Evolutionary conservation across 2,888 invertebrate species (phyloP).

Genomic region (Stenotaenia linearis): DNA sequence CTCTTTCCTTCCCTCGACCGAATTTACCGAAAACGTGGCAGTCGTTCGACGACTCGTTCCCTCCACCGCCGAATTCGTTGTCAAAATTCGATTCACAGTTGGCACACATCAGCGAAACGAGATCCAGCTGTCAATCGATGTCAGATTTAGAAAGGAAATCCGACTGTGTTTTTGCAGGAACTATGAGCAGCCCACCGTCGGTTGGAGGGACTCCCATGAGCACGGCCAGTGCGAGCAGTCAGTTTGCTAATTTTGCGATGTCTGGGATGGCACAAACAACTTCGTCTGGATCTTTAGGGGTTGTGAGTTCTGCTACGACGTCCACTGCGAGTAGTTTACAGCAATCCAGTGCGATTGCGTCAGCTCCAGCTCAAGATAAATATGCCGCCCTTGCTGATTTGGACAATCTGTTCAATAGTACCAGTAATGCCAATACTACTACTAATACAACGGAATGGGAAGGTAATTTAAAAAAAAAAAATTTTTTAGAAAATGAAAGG

Average conservation of each 20-base stretch:
- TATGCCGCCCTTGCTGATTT: constrained; percentile 94
- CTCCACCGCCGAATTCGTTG: no score
- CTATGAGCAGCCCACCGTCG: constrained; percentile 36
- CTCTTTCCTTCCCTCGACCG: constrained; percentile 32
- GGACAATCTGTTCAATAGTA: constrained; percentile 59
- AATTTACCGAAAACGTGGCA: background rate
- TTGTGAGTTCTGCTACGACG: constrained; percentile 37
- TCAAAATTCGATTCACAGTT: background rate
- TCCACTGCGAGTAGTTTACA: background rate
- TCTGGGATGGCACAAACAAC: constrained; percentile 44
- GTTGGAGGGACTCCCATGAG: constrained; percentile 37
- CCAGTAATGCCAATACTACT: background rate
- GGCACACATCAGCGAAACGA: background rate
- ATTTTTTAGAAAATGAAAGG: background rate
- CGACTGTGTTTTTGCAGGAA: background rate
- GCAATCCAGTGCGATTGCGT: constrained; percentile 41
- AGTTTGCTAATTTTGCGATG: constrained; percentile 40
- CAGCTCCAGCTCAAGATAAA: constrained; percentile 63
- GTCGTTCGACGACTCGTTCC: background rate
- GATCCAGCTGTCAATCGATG: background rate
- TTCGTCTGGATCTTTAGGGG: constrained; percentile 34
- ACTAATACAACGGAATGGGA: constrained; percentile 34
- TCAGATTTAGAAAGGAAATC: background rate
- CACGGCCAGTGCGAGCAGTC: constrained; percentile 28
- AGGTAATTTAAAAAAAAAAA: background rate